Conservation (phyloP, 2,113 vertebrate species). For the Pimephales promelas region DNA sequence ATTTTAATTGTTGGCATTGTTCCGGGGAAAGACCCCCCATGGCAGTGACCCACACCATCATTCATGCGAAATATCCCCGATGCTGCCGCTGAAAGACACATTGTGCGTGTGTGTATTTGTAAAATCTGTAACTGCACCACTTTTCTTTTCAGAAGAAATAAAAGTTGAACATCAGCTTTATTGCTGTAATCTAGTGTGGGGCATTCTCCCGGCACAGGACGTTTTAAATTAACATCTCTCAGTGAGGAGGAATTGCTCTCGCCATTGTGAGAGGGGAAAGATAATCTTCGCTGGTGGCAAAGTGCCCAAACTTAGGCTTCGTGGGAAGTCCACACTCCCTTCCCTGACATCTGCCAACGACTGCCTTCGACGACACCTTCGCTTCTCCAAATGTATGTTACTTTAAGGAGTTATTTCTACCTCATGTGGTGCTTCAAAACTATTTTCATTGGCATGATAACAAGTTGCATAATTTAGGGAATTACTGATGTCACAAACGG, state of each 20-base stretch:
- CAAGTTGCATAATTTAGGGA: not conserved
- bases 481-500: not conserved
- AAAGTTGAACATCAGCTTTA: constrained; percentile 15
- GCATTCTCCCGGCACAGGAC: not conserved
- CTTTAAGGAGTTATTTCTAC: not conserved
- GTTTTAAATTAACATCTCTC: constrained; percentile 38
- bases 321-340: constrained; percentile 21
- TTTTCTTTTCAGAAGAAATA: constrained; percentile 8
- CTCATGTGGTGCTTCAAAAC: not conserved
- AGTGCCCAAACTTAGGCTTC: constrained; percentile 22
- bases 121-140: not conserved
- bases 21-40: constrained; percentile 45
- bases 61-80: constrained; percentile 52
- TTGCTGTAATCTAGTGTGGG: not conserved
- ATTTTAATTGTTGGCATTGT: constrained; percentile 53
- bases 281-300: constrained; percentile 20
- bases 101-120: constrained; percentile 8
- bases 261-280: constrained; percentile 28
- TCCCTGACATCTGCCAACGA: not conserved
- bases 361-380: constrained; percentile 28
- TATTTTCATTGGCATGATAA: not conserved
- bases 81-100: constrained; percentile 32
- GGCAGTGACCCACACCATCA: constrained; percentile 48
- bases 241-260: constrained; percentile 27
- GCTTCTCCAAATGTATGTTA: not conserved